Evolutionary conservation across 2,888 invertebrate species (phyloP).

Genomic region (Allygus modestus): DNA sequence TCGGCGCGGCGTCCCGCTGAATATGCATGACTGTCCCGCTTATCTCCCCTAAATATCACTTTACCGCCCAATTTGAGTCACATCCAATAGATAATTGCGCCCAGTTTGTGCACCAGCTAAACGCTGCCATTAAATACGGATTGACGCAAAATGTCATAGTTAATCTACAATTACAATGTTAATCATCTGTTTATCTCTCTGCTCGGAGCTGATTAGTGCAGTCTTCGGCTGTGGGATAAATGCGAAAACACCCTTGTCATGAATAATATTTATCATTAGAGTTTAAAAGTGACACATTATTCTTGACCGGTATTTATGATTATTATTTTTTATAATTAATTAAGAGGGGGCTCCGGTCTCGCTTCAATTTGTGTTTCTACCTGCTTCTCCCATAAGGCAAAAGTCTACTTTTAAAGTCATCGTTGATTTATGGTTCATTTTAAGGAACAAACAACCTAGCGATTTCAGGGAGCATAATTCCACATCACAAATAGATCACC

Average conservation of each 20-base stretch:
- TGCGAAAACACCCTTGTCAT: not conserved
- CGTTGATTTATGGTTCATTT: too few species aligned
- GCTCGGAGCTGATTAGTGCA: not conserved
- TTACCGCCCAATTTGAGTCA: constrained; percentile 36
- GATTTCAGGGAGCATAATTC: too few species aligned
- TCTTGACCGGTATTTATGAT: too few species aligned
- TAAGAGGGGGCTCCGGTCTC: too few species aligned
- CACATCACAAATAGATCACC: too few species aligned
- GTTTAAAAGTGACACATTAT: too few species aligned
- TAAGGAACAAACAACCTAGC: too few species aligned
- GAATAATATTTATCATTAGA: too few species aligned
- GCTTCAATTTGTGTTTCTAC: too few species aligned
- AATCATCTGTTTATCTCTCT: not conserved
- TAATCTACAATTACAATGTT: constrained; percentile 38
- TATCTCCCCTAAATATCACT: constrained; percentile 34
- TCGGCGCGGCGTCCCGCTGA: constrained; percentile 5
- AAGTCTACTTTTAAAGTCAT: too few species aligned
- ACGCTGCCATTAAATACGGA: constrained; percentile 5
- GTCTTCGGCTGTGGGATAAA: not conserved
- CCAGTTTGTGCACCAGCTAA: constrained; percentile 5
- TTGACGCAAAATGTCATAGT: constrained; percentile 19
- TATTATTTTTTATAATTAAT: too few species aligned
- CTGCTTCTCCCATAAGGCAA: too few species aligned
- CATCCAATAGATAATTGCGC: constrained; percentile 39
- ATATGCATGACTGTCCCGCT: constrained; percentile 33